A percentile compares a stretch with the other conserved stretches of the same genome.
Conservation (phyloP, 2,113 vertebrate genomes). For the Cyrtonyx montezumae region DNA sequence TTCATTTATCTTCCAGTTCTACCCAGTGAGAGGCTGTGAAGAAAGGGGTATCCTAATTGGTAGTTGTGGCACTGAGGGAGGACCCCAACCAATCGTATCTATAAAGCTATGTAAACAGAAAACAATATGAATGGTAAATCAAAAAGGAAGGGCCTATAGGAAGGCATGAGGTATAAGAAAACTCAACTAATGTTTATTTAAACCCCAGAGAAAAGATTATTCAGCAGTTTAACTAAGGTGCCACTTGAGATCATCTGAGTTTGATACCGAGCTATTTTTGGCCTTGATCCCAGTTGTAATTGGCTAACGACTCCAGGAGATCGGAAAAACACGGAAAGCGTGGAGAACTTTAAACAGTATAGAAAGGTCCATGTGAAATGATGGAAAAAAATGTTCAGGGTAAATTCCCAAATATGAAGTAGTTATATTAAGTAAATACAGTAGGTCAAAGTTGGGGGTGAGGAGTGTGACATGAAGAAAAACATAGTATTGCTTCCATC, state of each 20-base stretch:
- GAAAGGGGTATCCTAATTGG: neutral
- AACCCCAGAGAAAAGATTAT: conserved; percentile 3
- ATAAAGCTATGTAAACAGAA: neutral
- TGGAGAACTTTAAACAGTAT: neutral
- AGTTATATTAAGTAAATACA: conserved; percentile 1
- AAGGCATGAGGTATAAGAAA: neutral
- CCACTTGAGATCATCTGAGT: conserved; percentile 42
- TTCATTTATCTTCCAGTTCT: neutral
- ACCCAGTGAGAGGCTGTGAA: neutral
- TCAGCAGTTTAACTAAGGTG: conserved; percentile 35
- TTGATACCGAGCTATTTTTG: conserved; percentile 19
- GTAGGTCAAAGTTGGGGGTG: neutral
- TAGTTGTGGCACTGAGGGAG: neutral
- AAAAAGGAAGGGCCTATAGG: neutral
- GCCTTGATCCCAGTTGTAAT: conserved; percentile 30
- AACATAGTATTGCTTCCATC: neutral
- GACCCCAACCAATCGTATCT: neutral
- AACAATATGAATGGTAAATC: neutral
- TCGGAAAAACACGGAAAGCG: conserved; percentile 12
- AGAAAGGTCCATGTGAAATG: neutral
- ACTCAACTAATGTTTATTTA: conserved; percentile 25
- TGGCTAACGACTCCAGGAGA: neutral
- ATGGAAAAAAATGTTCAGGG: neutral
- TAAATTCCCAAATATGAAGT: neutral
- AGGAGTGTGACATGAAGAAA: neutral